Conservation (phyloP, 2,888 invertebrate species). For the Luperina testacea region DNA sequence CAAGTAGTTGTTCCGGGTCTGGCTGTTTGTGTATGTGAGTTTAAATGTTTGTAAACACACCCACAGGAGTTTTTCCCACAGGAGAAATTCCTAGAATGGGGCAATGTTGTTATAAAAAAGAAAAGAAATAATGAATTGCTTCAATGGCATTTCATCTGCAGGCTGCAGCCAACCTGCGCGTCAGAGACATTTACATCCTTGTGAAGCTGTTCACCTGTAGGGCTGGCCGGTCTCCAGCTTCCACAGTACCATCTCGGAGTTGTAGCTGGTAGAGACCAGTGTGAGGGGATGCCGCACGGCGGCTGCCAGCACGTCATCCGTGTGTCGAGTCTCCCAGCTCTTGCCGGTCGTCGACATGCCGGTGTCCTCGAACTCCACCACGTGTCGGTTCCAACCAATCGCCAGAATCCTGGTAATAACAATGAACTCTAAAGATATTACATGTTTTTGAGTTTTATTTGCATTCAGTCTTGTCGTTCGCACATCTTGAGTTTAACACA, state of each 20-base stretch:
- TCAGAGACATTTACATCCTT: not conserved
- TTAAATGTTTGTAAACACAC: too few relatives aligned
- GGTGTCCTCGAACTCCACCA: conserved; percentile 91
- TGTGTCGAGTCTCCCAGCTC: conserved; percentile 93
- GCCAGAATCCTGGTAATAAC: conserved; percentile 91
- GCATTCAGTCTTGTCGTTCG: not conserved
- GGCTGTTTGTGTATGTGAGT: too few relatives aligned
- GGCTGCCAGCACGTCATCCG: conserved; percentile 93
- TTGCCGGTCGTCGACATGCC: conserved; percentile 90
- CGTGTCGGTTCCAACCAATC: conserved; percentile 94
- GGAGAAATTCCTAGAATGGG: too few relatives aligned
- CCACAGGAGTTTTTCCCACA: too few relatives aligned
- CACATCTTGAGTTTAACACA: not conserved
- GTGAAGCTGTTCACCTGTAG: conserved; percentile 82
- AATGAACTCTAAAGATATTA: not conserved
- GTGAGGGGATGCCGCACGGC: conserved; percentile 92
- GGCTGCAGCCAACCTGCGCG: not conserved
- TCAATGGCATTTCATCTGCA: not conserved
- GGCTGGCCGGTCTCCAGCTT: conserved; percentile 95
- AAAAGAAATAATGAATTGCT: too few relatives aligned
- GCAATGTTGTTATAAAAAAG: too few relatives aligned
- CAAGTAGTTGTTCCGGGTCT: too few relatives aligned
- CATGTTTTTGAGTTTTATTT: not conserved
- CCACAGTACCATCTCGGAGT: conserved; percentile 95
- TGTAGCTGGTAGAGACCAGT: conserved; percentile 94